phyloP scores from a whole-genome alignment of 1,140 invertebrate genomes.

The Diabrotica virgifera region DNA sequence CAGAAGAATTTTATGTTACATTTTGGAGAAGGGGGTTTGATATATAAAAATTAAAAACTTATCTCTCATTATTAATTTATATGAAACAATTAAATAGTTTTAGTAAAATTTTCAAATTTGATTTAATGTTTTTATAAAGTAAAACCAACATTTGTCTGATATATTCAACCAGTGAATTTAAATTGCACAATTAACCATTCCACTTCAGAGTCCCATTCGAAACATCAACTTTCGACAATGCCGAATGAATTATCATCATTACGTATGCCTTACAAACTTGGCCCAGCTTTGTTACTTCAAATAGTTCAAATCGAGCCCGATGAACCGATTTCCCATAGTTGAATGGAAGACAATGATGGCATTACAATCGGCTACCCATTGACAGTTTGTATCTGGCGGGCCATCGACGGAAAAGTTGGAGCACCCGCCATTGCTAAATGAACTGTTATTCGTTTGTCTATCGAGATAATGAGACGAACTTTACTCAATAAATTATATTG shows the following conservation, averaged over 20 bases:
- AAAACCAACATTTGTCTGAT: too few species aligned
- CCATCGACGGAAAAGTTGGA: not conserved
- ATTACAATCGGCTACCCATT: not conserved
- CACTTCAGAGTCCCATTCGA: too few species aligned
- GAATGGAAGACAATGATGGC: constrained; percentile 1
- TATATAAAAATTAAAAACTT: too few species aligned
- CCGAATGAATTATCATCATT: not conserved
- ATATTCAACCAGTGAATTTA: too few species aligned
- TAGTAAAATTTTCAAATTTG: too few species aligned
- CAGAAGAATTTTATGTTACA: too few species aligned
- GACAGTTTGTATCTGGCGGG: not conserved
- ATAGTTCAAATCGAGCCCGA: not conserved
- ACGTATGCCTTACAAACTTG: constrained; percentile 2
- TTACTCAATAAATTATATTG: not conserved
- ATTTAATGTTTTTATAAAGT: too few species aligned
- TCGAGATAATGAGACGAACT: not conserved
- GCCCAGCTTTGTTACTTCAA: not conserved
- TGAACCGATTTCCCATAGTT: constrained; percentile 2
- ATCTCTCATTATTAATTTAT: too few species aligned
- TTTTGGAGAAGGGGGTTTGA: too few species aligned
- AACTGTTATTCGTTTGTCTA: constrained; percentile 1
- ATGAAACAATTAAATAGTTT: too few species aligned
- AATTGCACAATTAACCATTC: too few species aligned
- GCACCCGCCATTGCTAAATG: not conserved
- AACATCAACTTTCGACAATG: too few species aligned